Percentiles rank a stretch among this genome's conserved stretches.
Evolutionary conservation across 2,888 invertebrate species (phyloP).

Genomic region (Ormia ochracea): DNA sequence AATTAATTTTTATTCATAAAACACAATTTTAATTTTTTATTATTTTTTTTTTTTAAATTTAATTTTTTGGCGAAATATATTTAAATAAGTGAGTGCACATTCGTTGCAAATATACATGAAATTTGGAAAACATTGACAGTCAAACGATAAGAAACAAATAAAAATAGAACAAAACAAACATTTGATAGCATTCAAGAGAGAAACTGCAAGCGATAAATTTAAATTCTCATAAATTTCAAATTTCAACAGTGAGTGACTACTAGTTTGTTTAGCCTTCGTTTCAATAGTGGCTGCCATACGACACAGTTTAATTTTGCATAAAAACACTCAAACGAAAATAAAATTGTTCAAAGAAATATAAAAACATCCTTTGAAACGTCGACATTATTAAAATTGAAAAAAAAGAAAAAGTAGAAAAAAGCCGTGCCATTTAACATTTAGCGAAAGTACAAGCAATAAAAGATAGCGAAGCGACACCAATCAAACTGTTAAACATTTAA

Average conservation of each 20-base stretch:
- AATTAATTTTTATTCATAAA: no score
- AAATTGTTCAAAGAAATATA: not conserved
- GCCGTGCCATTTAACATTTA: not conserved
- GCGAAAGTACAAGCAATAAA: not conserved
- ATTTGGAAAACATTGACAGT: not conserved
- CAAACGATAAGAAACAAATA: not conserved
- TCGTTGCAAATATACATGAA: not conserved
- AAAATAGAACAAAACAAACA: not conserved
- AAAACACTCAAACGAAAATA: not conserved
- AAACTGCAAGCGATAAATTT: not conserved
- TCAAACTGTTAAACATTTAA: conserved; percentile 3
- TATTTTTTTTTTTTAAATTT: no score
- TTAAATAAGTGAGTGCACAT: not conserved
- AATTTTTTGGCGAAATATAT: not conserved
- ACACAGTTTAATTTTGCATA: not conserved
- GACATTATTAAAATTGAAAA: not conserved
- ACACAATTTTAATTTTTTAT: no score
- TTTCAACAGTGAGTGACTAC: not conserved
- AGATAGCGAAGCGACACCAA: not conserved
- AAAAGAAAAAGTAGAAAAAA: not conserved
- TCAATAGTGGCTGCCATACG: not conserved
- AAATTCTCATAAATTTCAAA: not conserved
- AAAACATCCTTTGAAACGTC: conserved; percentile 32
- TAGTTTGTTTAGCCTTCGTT: not conserved
- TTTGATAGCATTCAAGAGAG: not conserved